Evolutionary conservation across 2,888 invertebrate species (phyloP), one percentile per base, ranked within the genome.

Genomic region (Ethmia dodecea): DNA sequence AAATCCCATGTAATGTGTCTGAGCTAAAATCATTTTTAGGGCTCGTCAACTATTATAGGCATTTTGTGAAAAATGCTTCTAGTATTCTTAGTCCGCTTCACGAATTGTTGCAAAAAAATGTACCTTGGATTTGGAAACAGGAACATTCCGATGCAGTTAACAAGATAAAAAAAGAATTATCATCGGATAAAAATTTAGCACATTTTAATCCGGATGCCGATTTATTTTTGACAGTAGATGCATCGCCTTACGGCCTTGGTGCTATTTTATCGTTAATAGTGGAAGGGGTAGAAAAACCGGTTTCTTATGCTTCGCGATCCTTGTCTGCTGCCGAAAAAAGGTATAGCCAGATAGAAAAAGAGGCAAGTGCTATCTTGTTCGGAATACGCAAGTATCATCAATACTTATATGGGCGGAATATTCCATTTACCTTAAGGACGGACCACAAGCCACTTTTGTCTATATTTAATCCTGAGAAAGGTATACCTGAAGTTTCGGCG

Each of bases 391-490:
- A 13, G 10, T 34, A 16, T 11, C 34, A 34, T 10, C 34, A 34
- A 12, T 34, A 29, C 29, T 15, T 34, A 13, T 34, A 16, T 15
- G 28, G 34, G 3, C 5, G 28, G 1, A 6, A 5, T 3, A 12
- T 9, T 13, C 33, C 33, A 2, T 33, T 33, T 27, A 16, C 24
- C 2, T 13, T 33, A 5, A 11, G 31, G n/a, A 35, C 35, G 2
- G 38, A 38, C 16, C 38, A 38, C 10, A 38, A 38, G 12, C 38
- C 38, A 1, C 15, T 38, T 1, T n/a, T 38, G 8, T 26, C 31
- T 2, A 36, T 36, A n/a, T n/a, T n/a, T n/a, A n/a, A n/a, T n/a
- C n/a, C n/a, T n/a, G n/a, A n/a, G n/a, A n/a, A n/a, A n/a, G 33
- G 28, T 9, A 29, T 35, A 2, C 35, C 35, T 1, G 35, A 35